phyloP scores from a whole-genome alignment of 2,888 invertebrate species.

The Alsophila aescularia region DNA sequence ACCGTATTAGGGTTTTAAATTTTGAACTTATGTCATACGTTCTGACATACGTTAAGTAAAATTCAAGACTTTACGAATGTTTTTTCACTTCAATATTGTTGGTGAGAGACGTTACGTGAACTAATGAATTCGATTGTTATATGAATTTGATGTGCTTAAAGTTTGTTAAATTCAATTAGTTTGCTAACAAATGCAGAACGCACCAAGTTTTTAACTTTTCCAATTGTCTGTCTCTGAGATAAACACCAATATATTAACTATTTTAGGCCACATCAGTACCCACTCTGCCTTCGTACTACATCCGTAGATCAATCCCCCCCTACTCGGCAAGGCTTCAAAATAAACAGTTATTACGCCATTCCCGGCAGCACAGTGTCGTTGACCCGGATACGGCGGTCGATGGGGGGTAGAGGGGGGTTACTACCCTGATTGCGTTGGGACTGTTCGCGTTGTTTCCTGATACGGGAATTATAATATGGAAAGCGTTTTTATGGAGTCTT shows the following conservation, averaged over 20 bases:
- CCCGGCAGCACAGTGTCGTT: conserved; percentile 7
- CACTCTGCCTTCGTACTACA: neutral
- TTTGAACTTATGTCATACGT: too few species aligned
- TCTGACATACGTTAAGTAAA: too few species aligned
- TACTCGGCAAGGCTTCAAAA: neutral
- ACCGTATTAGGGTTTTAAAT: too few species aligned
- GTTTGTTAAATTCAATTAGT: too few species aligned
- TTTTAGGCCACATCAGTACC: neutral
- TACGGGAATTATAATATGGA: neutral
- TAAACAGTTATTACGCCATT: conserved; percentile 5
- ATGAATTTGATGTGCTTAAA: too few species aligned
- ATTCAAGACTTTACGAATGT: too few species aligned
- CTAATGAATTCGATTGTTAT: too few species aligned
- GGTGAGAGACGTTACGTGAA: too few species aligned
- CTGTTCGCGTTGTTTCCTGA: conserved; percentile 8
- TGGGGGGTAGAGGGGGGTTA: neutral
- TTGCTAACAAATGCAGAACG: too few species aligned
- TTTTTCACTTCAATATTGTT: too few species aligned
- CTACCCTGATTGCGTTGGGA: conserved; percentile 9
- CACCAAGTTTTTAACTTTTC: too few species aligned
- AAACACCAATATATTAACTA: neutral
- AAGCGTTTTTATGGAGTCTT: too few species aligned
- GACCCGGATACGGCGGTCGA: conserved; percentile 24
- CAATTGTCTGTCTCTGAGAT: neutral
- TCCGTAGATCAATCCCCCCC: neutral